Percentiles rank a stretch among this genome's conserved stretches.
Evolutionary conservation across 2,888 invertebrate genomes (phyloP).

Genomic region (Tenthredo amoena): DNA sequence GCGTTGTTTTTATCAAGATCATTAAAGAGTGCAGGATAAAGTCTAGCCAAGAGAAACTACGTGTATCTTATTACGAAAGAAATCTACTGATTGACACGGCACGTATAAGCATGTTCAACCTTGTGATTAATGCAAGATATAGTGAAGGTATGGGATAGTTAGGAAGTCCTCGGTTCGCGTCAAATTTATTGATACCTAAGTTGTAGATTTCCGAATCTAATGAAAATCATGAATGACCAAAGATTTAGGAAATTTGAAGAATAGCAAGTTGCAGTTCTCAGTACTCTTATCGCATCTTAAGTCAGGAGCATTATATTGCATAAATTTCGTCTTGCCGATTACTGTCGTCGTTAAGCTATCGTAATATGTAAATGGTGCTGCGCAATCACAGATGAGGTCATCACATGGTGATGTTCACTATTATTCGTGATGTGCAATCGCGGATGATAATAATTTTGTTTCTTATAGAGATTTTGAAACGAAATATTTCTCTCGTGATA

Average conservation of each 20-base stretch:
- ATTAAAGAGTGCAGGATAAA: not conserved
- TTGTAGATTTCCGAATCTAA: too few species aligned
- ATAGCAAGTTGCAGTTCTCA: not conserved
- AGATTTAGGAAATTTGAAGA: not conserved
- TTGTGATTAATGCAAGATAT: not conserved
- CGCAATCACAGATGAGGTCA: not conserved
- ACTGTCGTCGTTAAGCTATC: not conserved
- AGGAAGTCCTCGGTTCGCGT: not conserved
- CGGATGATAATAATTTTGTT: not conserved
- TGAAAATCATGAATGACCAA: not conserved
- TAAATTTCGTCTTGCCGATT: not conserved
- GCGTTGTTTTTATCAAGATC: not conserved
- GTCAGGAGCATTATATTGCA: not conserved
- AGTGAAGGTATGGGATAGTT: not conserved
- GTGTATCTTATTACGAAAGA: not conserved
- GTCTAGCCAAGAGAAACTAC: not conserved
- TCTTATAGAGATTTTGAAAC: not conserved
- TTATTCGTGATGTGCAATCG: not conserved
- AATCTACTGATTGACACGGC: not conserved
- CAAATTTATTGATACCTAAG: too few species aligned
- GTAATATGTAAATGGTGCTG: not conserved
- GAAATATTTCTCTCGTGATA: not conserved
- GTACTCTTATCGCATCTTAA: not conserved
- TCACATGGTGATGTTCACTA: not conserved
- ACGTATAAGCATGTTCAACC: not conserved